Percentiles rank a stretch among this genome's conserved stretches.
phyloP scores from a whole-genome alignment of 2,797 vertebrate species.

The Sebastes nivosus region DNA sequence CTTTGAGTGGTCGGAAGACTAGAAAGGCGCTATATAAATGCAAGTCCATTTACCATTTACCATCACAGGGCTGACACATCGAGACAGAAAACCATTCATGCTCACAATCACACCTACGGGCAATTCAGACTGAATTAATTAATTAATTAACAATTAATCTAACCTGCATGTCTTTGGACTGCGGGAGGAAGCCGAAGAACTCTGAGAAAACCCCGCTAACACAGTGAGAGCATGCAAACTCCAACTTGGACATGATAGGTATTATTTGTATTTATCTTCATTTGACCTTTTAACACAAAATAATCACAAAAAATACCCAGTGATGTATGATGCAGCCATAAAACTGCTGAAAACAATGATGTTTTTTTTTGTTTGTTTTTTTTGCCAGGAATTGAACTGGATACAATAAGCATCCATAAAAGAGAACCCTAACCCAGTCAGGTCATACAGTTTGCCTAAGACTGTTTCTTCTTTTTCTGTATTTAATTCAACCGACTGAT shows the following conservation, averaged over 20 bases:
- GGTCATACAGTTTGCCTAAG: not conserved
- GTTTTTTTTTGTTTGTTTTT: not conserved
- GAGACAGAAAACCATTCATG: too few relatives aligned
- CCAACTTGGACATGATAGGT: not conserved
- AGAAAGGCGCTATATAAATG: too few relatives aligned
- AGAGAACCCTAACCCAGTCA: not conserved
- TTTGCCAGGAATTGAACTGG: not conserved
- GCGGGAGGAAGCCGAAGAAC: too few relatives aligned
- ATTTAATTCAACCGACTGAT: not conserved
- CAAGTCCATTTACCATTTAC: too few relatives aligned
- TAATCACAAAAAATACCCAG: not conserved
- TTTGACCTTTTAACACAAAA: not conserved
- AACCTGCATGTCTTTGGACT: too few relatives aligned
- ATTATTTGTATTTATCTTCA: not conserved
- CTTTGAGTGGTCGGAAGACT: too few relatives aligned
- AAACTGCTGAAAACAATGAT: not conserved
- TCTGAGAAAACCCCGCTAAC: too few relatives aligned
- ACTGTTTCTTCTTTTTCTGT: not conserved
- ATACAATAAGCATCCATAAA: not conserved
- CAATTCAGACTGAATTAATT: too few relatives aligned
- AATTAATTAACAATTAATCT: too few relatives aligned
- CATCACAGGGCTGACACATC: too few relatives aligned
- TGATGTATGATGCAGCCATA: not conserved
- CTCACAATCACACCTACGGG: too few relatives aligned
- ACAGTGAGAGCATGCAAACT: too few relatives aligned